Base-by-base conservation (phyloP, 2,113 vertebrate species). In the Gasterosteus nipponicus region DNA sequence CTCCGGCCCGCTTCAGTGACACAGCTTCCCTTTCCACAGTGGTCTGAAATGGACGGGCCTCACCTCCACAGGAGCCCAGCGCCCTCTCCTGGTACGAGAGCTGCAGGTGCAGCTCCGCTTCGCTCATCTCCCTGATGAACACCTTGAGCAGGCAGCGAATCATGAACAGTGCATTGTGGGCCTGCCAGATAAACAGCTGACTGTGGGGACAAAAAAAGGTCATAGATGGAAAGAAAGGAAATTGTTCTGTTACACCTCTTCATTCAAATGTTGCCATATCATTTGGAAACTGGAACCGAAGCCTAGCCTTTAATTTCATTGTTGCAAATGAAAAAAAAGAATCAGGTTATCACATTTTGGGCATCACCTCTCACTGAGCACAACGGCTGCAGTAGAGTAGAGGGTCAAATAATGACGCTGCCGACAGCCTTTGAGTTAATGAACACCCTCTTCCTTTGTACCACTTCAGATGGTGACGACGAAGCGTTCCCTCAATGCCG, bases 181-280 rank as follows among this genome's bases (percentile, higher is more conserved):
- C 97, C 89, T 99, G 98, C 98, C 97, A 99, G 85, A 99, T 99
- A 75, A 99, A 99, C 87, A 99, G 93, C 89, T 99, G 97, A 93
- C 98, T 99, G 81, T 10, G 81, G 93, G 85, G 56, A 31, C 72
- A 64, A 33, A 77, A 64, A 81, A 51, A 75, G 73, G 56, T 59
- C 33, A 57, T 29, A 63, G 5, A 10, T 0, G 31, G 8, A 41
- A 59, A 66, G 44, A 47, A 38, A 54, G 35, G 31, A 14, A 31
- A 33, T 65, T 49, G 19, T 6, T 38, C 18, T 26, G 29, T 29
- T n/a, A n/a, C 35, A 61, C 18, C 44, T 44, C 7, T 46, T 54
- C 4, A 29, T 67, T 47, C 7, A 31, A n/a, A n/a, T n/a, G 10
- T 10, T 3, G 7, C 15, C 11, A 64, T 26, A 49, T 54, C 5